phyloP scores from a whole-genome alignment of 2,888 invertebrate species.

The Melanotus villosus region DNA sequence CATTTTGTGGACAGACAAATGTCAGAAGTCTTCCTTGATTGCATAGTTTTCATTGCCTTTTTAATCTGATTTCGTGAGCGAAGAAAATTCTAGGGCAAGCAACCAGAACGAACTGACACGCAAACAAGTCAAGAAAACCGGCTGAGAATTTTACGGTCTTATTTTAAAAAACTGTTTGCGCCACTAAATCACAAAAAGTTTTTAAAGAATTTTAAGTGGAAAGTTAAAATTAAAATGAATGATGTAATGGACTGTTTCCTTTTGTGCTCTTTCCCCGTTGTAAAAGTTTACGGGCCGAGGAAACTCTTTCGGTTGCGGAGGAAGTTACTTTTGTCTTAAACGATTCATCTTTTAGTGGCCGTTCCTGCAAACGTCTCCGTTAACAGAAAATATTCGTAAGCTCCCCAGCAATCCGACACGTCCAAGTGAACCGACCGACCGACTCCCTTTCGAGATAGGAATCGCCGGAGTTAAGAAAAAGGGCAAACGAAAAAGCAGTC shows the following conservation, averaged over 20 bases:
- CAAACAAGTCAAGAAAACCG: conserved; percentile 43
- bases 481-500: background rate
- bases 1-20: conserved; percentile 39
- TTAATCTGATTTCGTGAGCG: conserved; percentile 51
- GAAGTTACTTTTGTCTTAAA: conserved; percentile 37
- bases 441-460: background rate
- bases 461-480: background rate
- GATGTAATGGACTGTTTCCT: conserved; percentile 50
- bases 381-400: background rate
- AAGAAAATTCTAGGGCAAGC: conserved; percentile 34
- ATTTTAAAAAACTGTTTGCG: conserved; percentile 47
- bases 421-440: background rate
- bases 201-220: conserved; percentile 53
- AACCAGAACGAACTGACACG: conserved; percentile 32
- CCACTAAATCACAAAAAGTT: conserved; percentile 52
- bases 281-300: conserved; percentile 32
- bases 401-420: background rate
- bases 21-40: conserved; percentile 40
- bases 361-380: background rate
- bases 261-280: conserved; percentile 37
- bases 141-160: conserved; percentile 42
- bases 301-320: conserved; percentile 30
- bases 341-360: conserved; percentile 25
- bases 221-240: conserved; percentile 56
- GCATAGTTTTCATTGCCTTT: conserved; percentile 48